phyloP scores from a whole-genome alignment of 1,140 invertebrate genomes.

The Procambarus virginalis region DNA sequence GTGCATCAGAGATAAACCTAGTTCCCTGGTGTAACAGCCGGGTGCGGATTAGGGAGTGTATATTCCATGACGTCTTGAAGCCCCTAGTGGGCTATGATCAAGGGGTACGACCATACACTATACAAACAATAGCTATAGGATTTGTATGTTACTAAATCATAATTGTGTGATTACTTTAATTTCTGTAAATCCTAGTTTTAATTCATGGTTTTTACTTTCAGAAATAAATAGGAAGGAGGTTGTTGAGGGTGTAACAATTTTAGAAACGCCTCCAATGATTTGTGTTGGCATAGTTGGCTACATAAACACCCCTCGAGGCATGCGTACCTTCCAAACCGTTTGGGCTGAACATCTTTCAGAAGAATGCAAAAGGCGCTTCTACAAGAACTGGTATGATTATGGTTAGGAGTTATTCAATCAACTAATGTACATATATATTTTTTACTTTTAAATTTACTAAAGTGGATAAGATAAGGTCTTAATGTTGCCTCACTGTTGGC shows the following conservation, averaged over 20 bases:
- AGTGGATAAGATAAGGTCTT: too few species aligned
- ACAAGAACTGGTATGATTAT: constrained; percentile 97
- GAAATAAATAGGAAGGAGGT: constrained; percentile 99
- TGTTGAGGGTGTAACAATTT: constrained; percentile 97
- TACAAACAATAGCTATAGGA: background rate
- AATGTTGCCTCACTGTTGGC: background rate
- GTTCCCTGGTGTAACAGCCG: background rate
- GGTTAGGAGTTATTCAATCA: too few species aligned
- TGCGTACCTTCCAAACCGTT: constrained; percentile 94
- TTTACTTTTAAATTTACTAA: too few species aligned
- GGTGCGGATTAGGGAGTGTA: background rate
- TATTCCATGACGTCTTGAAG: constrained; percentile 1
- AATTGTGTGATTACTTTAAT: background rate
- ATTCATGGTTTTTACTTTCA: constrained; percentile 75
- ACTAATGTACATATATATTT: too few species aligned
- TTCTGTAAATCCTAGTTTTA: background rate
- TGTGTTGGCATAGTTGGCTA: constrained; percentile 98
- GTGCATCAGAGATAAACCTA: background rate
- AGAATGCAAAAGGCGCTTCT: constrained; percentile 98
- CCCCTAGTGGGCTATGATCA: background rate
- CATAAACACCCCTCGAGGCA: constrained; percentile 97
- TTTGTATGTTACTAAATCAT: too few species aligned
- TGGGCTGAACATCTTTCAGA: constrained; percentile 99
- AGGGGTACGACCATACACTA: background rate
- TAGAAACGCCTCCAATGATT: constrained; percentile 99